Evolutionary conservation across 2,113 vertebrate species (phyloP).

Genomic region (Struthidea cinerea): DNA sequence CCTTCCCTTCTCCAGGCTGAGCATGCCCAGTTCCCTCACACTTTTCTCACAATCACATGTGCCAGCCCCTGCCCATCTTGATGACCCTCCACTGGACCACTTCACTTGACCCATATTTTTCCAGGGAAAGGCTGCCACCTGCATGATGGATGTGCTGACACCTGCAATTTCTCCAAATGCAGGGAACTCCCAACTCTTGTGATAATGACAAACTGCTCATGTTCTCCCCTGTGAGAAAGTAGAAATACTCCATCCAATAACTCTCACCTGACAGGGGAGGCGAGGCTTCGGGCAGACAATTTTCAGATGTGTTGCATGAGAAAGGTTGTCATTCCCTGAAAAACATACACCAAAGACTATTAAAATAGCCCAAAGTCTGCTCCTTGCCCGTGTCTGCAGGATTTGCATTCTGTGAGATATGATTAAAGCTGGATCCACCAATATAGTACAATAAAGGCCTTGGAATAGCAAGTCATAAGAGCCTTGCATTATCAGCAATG

Average conservation of each 20-base stretch:
- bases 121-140: neutral
- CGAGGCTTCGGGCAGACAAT: neutral
- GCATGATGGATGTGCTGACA: neutral
- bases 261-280: neutral
- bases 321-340: neutral
- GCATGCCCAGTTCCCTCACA: neutral
- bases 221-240: neutral
- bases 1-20: neutral
- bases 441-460: neutral
- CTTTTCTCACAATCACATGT: neutral
- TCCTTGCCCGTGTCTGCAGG: neutral
- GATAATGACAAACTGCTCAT: neutral
- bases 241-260: neutral
- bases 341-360: neutral
- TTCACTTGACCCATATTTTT: neutral
- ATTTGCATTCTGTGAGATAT: neutral
- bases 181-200: neutral
- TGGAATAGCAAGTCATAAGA: neutral
- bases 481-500: neutral
- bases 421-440: neutral
- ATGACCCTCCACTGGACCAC: too few relatives aligned
- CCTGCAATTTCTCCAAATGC: neutral
- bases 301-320: accelerated
- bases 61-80: neutral
- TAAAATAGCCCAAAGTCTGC: neutral